Evolutionary conservation across 2,888 invertebrate genomes (phyloP), one percentile per base, ranked within the genome.

Genomic region (Hirtodrosophila cameraria): DNA sequence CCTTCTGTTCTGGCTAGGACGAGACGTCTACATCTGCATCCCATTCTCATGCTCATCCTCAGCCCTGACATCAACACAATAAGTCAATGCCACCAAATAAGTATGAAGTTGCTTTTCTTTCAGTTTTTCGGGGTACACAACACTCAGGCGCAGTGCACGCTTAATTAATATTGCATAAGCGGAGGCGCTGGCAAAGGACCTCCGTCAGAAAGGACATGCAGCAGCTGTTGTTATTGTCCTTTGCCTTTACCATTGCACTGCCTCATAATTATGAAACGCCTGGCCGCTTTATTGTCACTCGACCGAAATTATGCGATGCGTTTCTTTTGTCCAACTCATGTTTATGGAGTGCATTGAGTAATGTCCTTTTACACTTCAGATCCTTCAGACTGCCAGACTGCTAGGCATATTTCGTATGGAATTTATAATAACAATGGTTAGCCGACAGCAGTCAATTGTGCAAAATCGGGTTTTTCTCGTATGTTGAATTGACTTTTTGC

Each of bases 151-250:
- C 23, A 23, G 23, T 23, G 23, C 23, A 5, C 63, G 63, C 82
- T 84, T 80, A 84, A 80, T 80, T 84, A 80, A 81, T 80, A 81
- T 81, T 81, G 79, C 72, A 73, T 73, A 64, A 75, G 82, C 75
- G 79, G 82, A 81, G 63, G 71, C 78, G 78, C 75, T 57, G 43
- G 36, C 27, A 2, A 28, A 28, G 20, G 16, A n/a, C n/a, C 7
- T 9, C 20, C 12, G 11, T 27, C 41, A 9, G 30, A 12, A 27
- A 35, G 52, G 45, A 59, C 41, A 48, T 30, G 50, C 48, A 27
- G 33, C 64, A 59, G 38, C 66, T 75, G 84, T 53, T 83, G 67
- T 69, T 23, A 33, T 62, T 75, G 84, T 53, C 80, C 63, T 69
- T 23, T 28, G 38, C 60, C 38, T 61, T 53, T 45, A 53, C 23